phyloP scores from a whole-genome alignment of 2,113 vertebrate species.

The Pituophis catenifer region DNA sequence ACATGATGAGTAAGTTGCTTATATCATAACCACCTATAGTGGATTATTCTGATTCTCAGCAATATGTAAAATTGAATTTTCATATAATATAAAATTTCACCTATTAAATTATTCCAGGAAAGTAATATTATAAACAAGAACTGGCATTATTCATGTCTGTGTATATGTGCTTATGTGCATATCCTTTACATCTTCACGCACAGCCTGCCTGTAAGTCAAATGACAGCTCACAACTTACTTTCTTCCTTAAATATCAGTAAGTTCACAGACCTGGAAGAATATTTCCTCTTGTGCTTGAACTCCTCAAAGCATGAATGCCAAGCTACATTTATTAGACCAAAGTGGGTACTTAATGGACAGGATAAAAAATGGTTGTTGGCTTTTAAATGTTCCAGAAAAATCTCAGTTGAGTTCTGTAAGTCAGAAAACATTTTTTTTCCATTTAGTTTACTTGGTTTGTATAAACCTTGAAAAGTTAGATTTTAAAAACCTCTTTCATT shows the following conservation, averaged over 20 bases:
- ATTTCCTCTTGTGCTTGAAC: conserved; percentile 9
- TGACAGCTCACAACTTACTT: neutral
- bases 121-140: neutral
- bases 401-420: conserved; percentile 19
- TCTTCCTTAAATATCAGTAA: neutral
- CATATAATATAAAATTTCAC: neutral
- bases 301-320: conserved; percentile 11
- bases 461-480: conserved; percentile 40
- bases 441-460: conserved; percentile 24
- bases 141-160: neutral
- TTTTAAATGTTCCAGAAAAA: conserved; percentile 45
- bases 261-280: neutral
- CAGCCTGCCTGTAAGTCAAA: neutral
- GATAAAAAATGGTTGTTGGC: conserved; percentile 32
- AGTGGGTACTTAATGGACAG: conserved; percentile 24
- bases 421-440: conserved; percentile 30
- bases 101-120: neutral
- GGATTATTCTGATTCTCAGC: neutral
- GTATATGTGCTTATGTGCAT: neutral
- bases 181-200: neutral
- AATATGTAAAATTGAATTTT: neutral
- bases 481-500: conserved; percentile 30
- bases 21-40: neutral
- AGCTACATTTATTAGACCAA: conserved; percentile 29
- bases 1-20: neutral